Evolutionary conservation across 1,140 invertebrate species (phyloP), one percentile per base, ranked within the genome.

Genomic region (Drosophila pectinifera): DNA sequence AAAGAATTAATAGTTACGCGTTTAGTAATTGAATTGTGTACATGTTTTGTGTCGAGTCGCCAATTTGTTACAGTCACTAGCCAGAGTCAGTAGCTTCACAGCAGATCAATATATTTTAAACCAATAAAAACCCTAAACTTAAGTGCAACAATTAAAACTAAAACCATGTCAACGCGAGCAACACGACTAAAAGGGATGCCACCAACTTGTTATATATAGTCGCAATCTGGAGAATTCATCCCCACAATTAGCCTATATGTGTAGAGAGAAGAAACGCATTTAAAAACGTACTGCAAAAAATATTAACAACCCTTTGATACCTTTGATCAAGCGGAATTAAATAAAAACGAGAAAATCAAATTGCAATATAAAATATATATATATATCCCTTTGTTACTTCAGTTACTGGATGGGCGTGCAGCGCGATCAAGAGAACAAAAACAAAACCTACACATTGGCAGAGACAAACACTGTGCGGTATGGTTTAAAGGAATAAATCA

Each of bases 1-100:
- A 88, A 88, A 83, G 49, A 73, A 77, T 43, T 73, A 73, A 88
- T 88, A 89, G 84, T 88, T 88, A 83, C 63, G 75, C 74, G 79
- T 82, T 36, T 78, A 75, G 61, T 78, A 75, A 78, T 67, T 70
- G 53, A 75, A 59, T 51, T 64, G 63, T 55, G 51, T 85, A 61
- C 70, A 42, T 79, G 55, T 86, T 57, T 54, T 78, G 61, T 76
- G 67, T 84, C 76, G 49, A 77, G 80, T 77, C 81, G 34, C 64
- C 56, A 65, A 65, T 69, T 82, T 74, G 81, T 85, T 86, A 85
- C 62, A 79, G 59, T 82, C 68, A 68, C 54, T 38, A 58, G 67
- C 61, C 49, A 53, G 49, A 53, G 49, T 53, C 68, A 68, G 58
- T 42, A 58, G 67, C 61, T 31, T 59, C 61, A 34, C 65, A 68